Evolutionary conservation across 2,888 invertebrate species (phyloP).

Genomic region (Phalera bucephala): DNA sequence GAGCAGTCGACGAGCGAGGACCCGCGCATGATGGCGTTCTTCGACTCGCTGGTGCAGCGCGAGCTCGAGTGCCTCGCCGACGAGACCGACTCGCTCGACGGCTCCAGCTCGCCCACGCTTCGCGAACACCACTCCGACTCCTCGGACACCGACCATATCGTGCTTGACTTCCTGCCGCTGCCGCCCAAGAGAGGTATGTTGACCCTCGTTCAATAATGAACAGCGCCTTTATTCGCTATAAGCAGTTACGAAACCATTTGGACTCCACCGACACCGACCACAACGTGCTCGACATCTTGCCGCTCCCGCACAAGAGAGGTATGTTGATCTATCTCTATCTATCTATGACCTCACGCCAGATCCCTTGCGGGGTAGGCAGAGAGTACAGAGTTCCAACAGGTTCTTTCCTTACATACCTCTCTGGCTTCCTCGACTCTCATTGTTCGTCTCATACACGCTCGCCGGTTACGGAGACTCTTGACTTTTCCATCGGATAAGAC

Average conservation of each 20-base stretch:
- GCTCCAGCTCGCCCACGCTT: constrained; percentile 50
- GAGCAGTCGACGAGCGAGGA: constrained; percentile 95
- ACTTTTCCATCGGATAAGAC: too few species aligned
- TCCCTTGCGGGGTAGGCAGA: too few species aligned
- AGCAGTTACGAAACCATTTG: too few species aligned
- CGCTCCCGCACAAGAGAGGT: constrained; percentile 43
- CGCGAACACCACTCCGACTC: constrained; percentile 53
- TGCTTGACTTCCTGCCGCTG: constrained; percentile 59
- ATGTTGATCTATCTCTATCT: too few species aligned
- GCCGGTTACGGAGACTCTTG: too few species aligned
- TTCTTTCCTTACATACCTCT: too few species aligned
- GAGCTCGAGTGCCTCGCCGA: constrained; percentile 91
- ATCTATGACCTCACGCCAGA: too few species aligned
- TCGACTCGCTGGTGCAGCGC: constrained; percentile 95
- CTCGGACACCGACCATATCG: constrained; percentile 61
- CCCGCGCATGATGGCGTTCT: constrained; percentile 98
- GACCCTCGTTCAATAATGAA: too few species aligned
- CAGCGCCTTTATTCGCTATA: too few species aligned
- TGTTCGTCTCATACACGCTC: too few species aligned
- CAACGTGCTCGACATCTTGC: constrained; percentile 57
- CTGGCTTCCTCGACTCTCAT: too few species aligned
- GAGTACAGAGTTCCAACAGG: too few species aligned
- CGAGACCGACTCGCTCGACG: constrained; percentile 72
- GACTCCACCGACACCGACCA: constrained; percentile 67
- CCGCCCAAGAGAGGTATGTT: constrained; percentile 61